These are phyloP conservation scores for Neosilurus hyrtlii DNA, from an alignment of 2,797 vertebrate genomes.

Conservation along the genomic window DNA sequence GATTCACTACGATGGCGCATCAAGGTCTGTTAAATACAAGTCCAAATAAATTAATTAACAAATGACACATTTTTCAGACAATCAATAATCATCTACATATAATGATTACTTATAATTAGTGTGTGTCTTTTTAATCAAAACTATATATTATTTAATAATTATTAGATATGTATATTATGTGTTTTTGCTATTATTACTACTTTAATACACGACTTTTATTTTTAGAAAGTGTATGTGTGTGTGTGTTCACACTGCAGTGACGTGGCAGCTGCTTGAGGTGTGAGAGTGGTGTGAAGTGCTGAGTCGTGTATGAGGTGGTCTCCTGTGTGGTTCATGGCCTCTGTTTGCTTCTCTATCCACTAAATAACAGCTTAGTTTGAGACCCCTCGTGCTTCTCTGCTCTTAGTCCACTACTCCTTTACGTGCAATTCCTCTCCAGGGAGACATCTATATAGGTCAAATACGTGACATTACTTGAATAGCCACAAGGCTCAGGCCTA, in stretches of 20 bases:
- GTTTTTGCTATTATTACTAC: not conserved
- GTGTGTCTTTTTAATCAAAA: not conserved
- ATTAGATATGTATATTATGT: not conserved
- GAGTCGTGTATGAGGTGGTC: constrained; percentile 44
- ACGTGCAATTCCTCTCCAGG: constrained; percentile 63
- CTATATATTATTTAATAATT: not conserved
- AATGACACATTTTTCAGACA: no score
- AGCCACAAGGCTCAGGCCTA: constrained; percentile 61
- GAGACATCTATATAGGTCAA: constrained; percentile 72
- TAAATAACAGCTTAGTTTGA: constrained; percentile 69
- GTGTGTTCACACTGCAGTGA: constrained; percentile 6
- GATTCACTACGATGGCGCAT: no score
- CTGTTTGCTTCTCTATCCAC: constrained; percentile 38
- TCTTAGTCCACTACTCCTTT: constrained; percentile 57
- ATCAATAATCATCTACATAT: no score
- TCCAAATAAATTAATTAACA: no score
- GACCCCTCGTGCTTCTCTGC: constrained; percentile 50
- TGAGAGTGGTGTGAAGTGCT: constrained; percentile 39
- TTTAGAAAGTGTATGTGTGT: constrained; percentile 2
- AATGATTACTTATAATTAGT: no score
- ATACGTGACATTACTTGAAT: constrained; percentile 69
- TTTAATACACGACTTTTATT: constrained; percentile 1
- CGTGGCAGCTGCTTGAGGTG: constrained; percentile 21
- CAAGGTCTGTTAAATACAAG: no score
- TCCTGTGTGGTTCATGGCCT: constrained; percentile 15